A percentile compares a stretch with the other conserved stretches of the same genome.
These are phyloP conservation scores for Natrix natrix DNA, from an alignment of 2,797 vertebrate genomes.

Conservation along the genomic window DNA sequence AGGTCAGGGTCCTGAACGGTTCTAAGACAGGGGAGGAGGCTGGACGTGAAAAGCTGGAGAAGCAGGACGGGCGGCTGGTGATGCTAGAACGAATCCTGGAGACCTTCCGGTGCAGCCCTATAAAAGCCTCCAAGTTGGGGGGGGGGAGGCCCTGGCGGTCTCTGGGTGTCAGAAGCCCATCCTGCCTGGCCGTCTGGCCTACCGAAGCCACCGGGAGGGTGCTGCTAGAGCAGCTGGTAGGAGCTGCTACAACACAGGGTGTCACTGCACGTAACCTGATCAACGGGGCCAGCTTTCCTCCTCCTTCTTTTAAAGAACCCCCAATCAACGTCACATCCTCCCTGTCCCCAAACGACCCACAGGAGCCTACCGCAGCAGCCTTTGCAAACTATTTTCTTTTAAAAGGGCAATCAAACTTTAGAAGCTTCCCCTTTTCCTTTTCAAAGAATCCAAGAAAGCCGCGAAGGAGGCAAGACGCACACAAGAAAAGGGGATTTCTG, in stretches of 20 bases:
- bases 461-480: no score
- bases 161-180: background rate
- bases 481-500: background rate
- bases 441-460: background rate
- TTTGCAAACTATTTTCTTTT: slow-evolving; percentile 40
- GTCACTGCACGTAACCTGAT: slow-evolving; percentile 65
- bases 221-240: background rate
- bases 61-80: background rate
- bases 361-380: slow-evolving; percentile 42
- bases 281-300: slow-evolving; percentile 69
- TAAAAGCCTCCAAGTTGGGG: background rate
- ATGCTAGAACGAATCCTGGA: background rate
- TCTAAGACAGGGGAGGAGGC: background rate
- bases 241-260: slow-evolving; percentile 21
- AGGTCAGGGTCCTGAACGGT: no score
- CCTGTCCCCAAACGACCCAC: slow-evolving; percentile 51
- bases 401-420: slow-evolving; percentile 17
- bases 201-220: fast-evolving
- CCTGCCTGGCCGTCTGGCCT: background rate
- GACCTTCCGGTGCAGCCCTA: background rate
- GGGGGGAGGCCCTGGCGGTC: background rate
- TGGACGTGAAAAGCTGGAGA: background rate
- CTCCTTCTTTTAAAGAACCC: slow-evolving; percentile 59
- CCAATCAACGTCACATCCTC: slow-evolving; percentile 59
- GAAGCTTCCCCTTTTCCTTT: background rate